Conservation (phyloP, 2,888 invertebrate species). For the Caenorhabditis sp. region DNA sequence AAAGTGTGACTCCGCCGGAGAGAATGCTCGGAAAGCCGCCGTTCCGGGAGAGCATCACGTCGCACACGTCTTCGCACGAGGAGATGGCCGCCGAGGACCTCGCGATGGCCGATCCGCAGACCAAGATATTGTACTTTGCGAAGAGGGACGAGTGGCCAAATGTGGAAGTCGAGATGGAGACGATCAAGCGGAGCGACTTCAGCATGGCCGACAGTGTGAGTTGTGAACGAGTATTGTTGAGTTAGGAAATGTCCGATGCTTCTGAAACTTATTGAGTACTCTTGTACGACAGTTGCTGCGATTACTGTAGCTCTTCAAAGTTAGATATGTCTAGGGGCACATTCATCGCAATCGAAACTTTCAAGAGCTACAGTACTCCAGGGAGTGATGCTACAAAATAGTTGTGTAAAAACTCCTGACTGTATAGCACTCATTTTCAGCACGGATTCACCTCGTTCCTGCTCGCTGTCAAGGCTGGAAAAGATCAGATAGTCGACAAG, state of each 20-base stretch:
- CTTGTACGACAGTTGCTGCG: too few species aligned
- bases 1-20: constrained; percentile 45
- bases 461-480: constrained; percentile 80
- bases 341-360: too few species aligned
- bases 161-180: constrained; percentile 68
- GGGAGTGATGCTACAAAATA: too few species aligned
- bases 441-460: constrained; percentile 80
- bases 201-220: constrained; percentile 71
- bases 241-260: too few species aligned
- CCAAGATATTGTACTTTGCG: constrained; percentile 67
- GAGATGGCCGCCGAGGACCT: constrained; percentile 58
- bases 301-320: too few species aligned
- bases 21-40: neutral
- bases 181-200: constrained; percentile 68
- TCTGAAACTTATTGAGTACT: too few species aligned
- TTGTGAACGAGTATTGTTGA: too few species aligned
- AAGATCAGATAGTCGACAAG: constrained; percentile 79
- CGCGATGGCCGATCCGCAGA: constrained; percentile 64
- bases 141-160: constrained; percentile 74
- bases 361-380: too few species aligned
- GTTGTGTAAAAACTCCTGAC: too few species aligned
- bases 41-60: constrained; percentile 39
- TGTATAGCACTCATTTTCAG: constrained; percentile 70
- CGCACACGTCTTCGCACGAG: constrained; percentile 41
- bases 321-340: too few species aligned